Conservation (phyloP, 2,113 vertebrate genomes). For the Ictalurus punctatus region DNA sequence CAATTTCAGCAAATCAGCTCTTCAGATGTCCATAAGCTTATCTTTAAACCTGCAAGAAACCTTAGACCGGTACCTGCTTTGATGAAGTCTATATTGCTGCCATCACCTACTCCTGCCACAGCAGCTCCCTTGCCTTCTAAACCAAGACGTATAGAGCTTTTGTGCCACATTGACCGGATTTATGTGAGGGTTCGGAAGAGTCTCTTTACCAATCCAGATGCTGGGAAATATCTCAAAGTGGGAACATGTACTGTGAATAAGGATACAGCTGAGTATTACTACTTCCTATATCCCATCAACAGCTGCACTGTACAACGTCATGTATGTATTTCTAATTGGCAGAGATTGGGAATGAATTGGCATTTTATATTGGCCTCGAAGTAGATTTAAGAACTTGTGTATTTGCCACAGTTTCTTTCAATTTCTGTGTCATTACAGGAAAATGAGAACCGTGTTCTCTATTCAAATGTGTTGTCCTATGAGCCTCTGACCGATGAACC, state of each 20-base stretch:
- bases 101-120: not conserved
- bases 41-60: constrained; percentile 57
- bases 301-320: constrained; percentile 55
- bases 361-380: not conserved
- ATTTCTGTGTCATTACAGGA: constrained; percentile 52
- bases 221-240: constrained; percentile 57
- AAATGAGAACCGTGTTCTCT: constrained; percentile 16
- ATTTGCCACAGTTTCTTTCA: not conserved
- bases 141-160: constrained; percentile 37
- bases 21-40: constrained; percentile 15
- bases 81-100: constrained; percentile 36
- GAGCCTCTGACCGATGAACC: not conserved
- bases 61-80: not conserved
- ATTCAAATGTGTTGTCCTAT: constrained; percentile 55
- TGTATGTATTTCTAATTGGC: constrained; percentile 53
- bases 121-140: fast-evolving
- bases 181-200: constrained; percentile 60
- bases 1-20: constrained; percentile 32
- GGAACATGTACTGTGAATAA: constrained; percentile 64
- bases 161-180: constrained; percentile 67
- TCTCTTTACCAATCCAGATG: constrained; percentile 34
- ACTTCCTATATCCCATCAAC: constrained; percentile 58
- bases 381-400: no score
- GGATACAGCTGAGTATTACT: constrained; percentile 44
- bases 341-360: not conserved